Evolutionary conservation across 2,797 vertebrate genomes (phyloP).

Genomic region (Linurgus olivaceus): DNA sequence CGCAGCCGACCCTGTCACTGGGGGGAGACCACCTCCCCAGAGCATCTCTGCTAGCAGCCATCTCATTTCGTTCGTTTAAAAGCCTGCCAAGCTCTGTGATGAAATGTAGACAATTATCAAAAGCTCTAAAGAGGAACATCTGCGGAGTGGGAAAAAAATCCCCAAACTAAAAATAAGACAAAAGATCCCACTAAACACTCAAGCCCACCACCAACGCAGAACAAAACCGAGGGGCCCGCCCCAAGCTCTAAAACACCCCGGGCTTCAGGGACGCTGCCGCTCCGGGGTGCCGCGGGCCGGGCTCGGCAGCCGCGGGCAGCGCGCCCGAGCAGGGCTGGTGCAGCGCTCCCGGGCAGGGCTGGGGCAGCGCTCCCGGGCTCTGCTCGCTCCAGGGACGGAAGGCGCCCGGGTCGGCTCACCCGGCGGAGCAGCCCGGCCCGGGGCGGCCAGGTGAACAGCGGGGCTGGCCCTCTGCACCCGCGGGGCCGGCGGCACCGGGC

Average conservation of each 20-base stretch:
- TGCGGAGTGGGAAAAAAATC: background rate
- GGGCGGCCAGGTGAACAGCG: background rate
- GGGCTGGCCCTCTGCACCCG: background rate
- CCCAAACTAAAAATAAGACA: background rate
- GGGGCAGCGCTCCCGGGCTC: background rate
- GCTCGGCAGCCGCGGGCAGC: background rate
- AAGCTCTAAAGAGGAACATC: background rate
- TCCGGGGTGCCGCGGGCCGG: background rate
- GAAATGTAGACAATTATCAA: background rate
- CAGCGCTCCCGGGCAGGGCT: background rate
- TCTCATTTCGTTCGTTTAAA: background rate
- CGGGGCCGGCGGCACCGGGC: background rate
- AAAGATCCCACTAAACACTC: background rate
- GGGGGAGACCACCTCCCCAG: background rate
- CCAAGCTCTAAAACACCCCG: background rate
- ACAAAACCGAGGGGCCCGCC: background rate
- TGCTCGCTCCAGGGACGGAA: background rate
- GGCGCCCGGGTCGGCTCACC: accelerated
- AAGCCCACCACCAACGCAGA: background rate
- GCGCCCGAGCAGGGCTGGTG: background rate
- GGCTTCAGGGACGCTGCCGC: background rate
- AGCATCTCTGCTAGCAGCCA: background rate
- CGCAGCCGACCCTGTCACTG: background rate
- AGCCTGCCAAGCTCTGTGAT: background rate
- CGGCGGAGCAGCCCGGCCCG: too few species aligned